Percentiles rank a stretch among this genome's conserved stretches.
Conservation (phyloP, 2,113 vertebrate genomes). For the Sebastes schlegelii region DNA sequence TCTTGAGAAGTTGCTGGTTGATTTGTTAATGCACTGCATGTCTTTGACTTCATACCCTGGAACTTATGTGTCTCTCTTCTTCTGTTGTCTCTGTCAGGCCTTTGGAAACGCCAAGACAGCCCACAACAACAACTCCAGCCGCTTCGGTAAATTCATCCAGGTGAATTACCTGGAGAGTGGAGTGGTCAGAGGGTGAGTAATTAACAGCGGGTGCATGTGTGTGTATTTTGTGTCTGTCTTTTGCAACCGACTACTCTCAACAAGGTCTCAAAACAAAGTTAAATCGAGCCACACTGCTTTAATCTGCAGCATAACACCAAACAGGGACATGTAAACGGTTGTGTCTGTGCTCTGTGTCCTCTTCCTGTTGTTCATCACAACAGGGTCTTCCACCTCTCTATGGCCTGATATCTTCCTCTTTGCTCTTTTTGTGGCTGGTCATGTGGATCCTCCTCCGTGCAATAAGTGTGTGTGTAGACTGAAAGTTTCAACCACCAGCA, state of each 20-base stretch:
- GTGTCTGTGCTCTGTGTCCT: background rate
- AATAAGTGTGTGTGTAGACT: background rate
- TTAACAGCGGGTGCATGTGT: background rate
- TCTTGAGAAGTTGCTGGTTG: background rate
- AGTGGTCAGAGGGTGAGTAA: conserved; percentile 94
- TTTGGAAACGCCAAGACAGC: conserved; percentile 99
- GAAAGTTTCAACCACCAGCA: conserved; percentile 50
- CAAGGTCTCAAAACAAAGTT: background rate
- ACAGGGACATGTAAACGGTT: background rate
- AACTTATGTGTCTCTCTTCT: conserved; percentile 21
- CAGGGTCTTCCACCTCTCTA: background rate
- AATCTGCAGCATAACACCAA: background rate
- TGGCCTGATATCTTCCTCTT: conserved; percentile 26
- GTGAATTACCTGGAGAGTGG: conserved; percentile 97
- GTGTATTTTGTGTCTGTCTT: background rate
- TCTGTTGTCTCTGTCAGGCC: conserved; percentile 78
- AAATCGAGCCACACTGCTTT: background rate
- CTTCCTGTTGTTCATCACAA: conserved; percentile 4
- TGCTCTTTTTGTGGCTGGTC: conserved; percentile 30
- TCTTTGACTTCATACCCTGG: background rate
- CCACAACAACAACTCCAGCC: conserved; percentile 99
- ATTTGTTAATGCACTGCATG: background rate
- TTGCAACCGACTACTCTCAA: background rate
- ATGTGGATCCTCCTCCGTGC: conserved; percentile 39
- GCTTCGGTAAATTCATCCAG: conserved; percentile 99